These are phyloP conservation scores for Drosophila biarmipes DNA, from an alignment of 1,140 invertebrate species.

Conservation along the genomic window DNA sequence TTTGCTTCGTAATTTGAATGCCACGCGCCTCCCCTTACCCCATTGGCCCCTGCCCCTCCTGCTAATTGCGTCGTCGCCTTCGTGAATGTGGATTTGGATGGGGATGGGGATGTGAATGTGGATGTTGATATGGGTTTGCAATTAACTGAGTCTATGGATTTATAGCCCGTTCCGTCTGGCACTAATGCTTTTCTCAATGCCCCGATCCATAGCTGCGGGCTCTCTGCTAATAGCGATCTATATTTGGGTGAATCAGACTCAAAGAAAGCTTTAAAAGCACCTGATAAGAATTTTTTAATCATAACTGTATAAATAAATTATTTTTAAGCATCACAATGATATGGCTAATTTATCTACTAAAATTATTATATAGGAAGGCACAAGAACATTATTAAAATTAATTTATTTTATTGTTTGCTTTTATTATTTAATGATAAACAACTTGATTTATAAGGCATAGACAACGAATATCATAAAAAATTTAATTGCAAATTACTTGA, in stretches of 20 bases:
- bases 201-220: constrained; percentile 1
- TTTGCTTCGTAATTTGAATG: constrained; percentile 63
- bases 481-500: background rate
- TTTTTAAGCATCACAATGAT: too few species aligned
- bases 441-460: background rate
- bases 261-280: background rate
- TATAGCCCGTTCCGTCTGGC: constrained; percentile 45
- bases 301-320: too few species aligned
- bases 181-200: constrained; percentile 39
- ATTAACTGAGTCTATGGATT: constrained; percentile 57
- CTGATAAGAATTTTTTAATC: background rate
- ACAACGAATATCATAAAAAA: background rate
- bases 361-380: background rate
- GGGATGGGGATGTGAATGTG: constrained; percentile 19
- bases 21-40: constrained; percentile 27
- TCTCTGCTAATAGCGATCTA: background rate
- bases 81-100: constrained; percentile 16
- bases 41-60: constrained; percentile 8
- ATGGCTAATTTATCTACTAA: too few species aligned
- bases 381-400: background rate
- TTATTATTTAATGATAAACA: background rate
- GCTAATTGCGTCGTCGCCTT: constrained; percentile 58
- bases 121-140: constrained; percentile 55
- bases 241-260: background rate
- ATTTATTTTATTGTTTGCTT: background rate